A percentile compares a stretch with the other conserved stretches of the same genome.
Evolutionary conservation across 1,140 invertebrate species (phyloP).

Genomic region (Drosophila serrata): DNA sequence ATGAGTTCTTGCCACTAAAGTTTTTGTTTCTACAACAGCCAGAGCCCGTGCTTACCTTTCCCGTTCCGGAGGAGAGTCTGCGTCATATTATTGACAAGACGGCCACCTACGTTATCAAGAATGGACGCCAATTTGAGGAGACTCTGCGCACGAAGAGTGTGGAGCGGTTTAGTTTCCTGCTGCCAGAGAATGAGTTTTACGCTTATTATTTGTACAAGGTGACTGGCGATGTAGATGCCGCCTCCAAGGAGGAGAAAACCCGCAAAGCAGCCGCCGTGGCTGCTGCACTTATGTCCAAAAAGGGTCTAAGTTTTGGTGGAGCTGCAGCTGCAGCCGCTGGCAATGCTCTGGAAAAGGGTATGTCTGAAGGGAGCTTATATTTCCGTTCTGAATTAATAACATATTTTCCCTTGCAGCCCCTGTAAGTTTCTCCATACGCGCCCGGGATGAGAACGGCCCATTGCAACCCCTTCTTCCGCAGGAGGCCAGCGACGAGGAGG

Average conservation of each 20-base stretch:
- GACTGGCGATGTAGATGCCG: slow-evolving; percentile 75
- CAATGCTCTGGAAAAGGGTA: slow-evolving; percentile 41
- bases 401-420: slow-evolving; percentile 86
- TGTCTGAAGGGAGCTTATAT: accelerated
- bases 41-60: slow-evolving; percentile 85
- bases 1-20: too few species aligned
- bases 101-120: slow-evolving; percentile 97
- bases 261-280: slow-evolving; percentile 70
- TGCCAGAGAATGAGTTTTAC: slow-evolving; percentile 90
- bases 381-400: neutral
- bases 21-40: slow-evolving; percentile 6
- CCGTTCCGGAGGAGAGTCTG: slow-evolving; percentile 91
- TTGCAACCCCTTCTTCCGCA: slow-evolving; percentile 91
- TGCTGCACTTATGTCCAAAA: slow-evolving; percentile 75
- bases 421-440: slow-evolving; percentile 93
- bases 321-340: slow-evolving; percentile 11
- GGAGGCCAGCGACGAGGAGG: slow-evolving; percentile 89
- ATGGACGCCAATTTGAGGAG: slow-evolving; percentile 96
- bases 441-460: slow-evolving; percentile 90
- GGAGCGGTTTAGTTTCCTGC: slow-evolving; percentile 93
- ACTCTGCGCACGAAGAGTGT: slow-evolving; percentile 95
- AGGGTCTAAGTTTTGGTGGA: slow-evolving; percentile 56
- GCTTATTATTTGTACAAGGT: slow-evolving; percentile 90
- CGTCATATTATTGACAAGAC: slow-evolving; percentile 97
- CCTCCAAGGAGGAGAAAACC: slow-evolving; percentile 80